Percentiles rank a stretch among this genome's conserved stretches.
Evolutionary conservation across 1,140 invertebrate species (phyloP).

Genomic region (Heliconius hewitsoni): DNA sequence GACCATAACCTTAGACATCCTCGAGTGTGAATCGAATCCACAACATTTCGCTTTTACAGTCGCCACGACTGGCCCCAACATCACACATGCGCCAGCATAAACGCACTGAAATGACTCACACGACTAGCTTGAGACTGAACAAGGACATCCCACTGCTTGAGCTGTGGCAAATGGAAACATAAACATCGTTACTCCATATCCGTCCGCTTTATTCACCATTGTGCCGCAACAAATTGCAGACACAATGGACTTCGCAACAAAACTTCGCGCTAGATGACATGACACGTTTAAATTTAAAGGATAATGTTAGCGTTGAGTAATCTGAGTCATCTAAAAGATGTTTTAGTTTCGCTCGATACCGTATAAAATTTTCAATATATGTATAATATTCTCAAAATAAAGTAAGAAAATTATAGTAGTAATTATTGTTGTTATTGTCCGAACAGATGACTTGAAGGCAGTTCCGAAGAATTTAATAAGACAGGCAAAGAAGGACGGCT

Average conservation of each 20-base stretch:
- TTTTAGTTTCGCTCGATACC: constrained; percentile 15
- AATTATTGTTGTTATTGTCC: constrained; percentile 38
- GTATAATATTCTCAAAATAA: neutral
- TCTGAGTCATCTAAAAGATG: constrained; percentile 28
- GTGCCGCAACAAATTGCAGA: constrained; percentile 74
- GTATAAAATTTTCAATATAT: constrained; percentile 16
- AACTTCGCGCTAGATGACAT: constrained; percentile 54
- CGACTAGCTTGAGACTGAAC: constrained; percentile 60
- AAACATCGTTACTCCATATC: constrained; percentile 78
- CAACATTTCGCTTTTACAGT: too few relatives aligned
- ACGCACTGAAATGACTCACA: constrained; percentile 64
- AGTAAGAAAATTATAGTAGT: constrained; percentile 19
- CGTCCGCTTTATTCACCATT: constrained; percentile 72
- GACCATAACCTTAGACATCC: too few relatives aligned
- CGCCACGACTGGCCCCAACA: neutral
- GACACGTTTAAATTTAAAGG: constrained; percentile 68
- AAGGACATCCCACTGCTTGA: constrained; percentile 66
- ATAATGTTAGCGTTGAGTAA: constrained; percentile 56
- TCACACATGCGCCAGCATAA: constrained; percentile 47
- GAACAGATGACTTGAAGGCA: constrained; percentile 84
- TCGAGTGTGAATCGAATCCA: too few relatives aligned
- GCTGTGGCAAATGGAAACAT: constrained; percentile 71
- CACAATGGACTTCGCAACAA: constrained; percentile 76
- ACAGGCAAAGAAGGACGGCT: constrained; percentile 88
- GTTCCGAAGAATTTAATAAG: constrained; percentile 87